Evolutionary conservation across 1,140 invertebrate species (phyloP), one percentile per base, ranked within the genome.

Genomic region (Cydia amplana): DNA sequence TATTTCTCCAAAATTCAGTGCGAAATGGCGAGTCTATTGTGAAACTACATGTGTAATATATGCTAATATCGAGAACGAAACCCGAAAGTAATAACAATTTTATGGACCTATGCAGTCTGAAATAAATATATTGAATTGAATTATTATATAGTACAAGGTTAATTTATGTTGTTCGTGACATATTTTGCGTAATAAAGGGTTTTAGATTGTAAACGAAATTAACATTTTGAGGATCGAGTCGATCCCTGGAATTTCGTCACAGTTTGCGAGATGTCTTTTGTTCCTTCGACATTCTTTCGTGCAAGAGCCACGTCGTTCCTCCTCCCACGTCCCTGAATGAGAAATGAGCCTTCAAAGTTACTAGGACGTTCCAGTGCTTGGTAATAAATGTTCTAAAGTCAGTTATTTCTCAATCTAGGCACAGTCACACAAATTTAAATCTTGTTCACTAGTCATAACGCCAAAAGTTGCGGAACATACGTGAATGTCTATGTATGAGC

Each of bases 381-480:
- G 55, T 23, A 55, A 55, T 55, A 60, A 60, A 60, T 60, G 20
- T 60, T 60, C 55, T 60, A 23, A 23, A 60, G 55, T 20, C 55
- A 60, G 55, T 60, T 60, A n/a, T 60, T 55, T 60, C 55, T 60
- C 55, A 60, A 60, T 60, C 18, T 60, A 60, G 55, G 55, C 55
- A 23, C 20, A 23, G 55, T 60, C 55, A 60, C n/a, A 10, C 18
- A 60, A 23, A 60, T 23, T 23, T 10, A 23, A 60, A 23, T 60
- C 43, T 46, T 55, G 5, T 18, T 55, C 51, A 18, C 6, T 55
- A 2, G n/a, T 55, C 20, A 60, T 10, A 60, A 18, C n/a, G n/a
- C 16, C 49, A 6, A 49, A 16, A 51, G 49, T 51, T 6, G 18
- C 49, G 49, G 7, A n/a, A 51, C 49, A 16, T 49, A 51, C n/a